These are phyloP conservation scores for Tetraneura akinire DNA, from an alignment of 1,140 invertebrate species.

Conservation along the genomic window DNA sequence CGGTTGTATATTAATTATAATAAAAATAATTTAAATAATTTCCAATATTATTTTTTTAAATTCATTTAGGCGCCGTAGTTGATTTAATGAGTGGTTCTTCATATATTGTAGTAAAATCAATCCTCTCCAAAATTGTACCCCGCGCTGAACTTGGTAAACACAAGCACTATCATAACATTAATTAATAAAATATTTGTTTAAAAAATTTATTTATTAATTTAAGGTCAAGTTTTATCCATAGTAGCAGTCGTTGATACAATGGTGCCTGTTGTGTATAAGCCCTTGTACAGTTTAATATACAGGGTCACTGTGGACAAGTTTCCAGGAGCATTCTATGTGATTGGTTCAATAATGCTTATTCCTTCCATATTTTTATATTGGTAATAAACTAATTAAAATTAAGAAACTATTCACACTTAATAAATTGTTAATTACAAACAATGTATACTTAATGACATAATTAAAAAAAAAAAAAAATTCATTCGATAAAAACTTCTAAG, in stretches of 20 bases:
- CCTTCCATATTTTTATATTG: slow-evolving; percentile 77
- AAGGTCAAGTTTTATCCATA: slow-evolving; percentile 79
- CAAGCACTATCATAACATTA: too few relatives aligned
- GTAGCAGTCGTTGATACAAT: slow-evolving; percentile 71
- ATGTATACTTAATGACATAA: too few relatives aligned
- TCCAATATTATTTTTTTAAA: too few relatives aligned
- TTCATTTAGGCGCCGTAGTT: background rate
- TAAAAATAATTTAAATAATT: too few relatives aligned
- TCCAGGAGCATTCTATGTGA: slow-evolving; percentile 76
- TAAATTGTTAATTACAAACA: too few relatives aligned
- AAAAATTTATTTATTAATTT: background rate
- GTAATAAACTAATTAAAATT: too few relatives aligned
- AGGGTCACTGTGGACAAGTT: slow-evolving; percentile 70
- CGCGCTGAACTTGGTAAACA: slow-evolving; percentile 4
- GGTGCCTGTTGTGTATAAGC: slow-evolving; percentile 76
- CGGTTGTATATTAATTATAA: too few relatives aligned
- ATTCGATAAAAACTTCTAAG: too few relatives aligned
- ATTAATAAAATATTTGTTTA: too few relatives aligned
- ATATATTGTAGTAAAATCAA: slow-evolving; percentile 9
- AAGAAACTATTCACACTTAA: too few relatives aligned
- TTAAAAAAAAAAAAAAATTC: too few relatives aligned
- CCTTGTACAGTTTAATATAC: slow-evolving; percentile 76
- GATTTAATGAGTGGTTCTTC: slow-evolving; percentile 1
- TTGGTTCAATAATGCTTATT: slow-evolving; percentile 72
- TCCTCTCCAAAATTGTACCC: background rate